Conservation (phyloP, 2,113 vertebrate species). For the Dendropsophus ebraccatus region DNA sequence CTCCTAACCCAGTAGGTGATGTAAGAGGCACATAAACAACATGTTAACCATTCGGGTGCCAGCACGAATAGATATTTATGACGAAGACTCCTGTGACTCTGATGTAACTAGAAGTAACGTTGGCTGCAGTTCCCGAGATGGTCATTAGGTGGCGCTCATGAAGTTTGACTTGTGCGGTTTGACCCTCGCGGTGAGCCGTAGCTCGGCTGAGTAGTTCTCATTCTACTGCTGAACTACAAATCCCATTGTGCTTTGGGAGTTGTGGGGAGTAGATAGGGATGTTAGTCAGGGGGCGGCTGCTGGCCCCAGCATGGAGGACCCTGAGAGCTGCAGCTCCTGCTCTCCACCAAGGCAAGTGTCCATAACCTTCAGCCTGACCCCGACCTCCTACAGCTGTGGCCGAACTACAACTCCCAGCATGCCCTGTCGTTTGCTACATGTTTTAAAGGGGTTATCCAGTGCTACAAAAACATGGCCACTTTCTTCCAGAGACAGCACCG, state of each 20-base stretch:
- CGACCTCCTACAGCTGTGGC: no score
- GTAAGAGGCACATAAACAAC: background rate
- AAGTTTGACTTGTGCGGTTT: background rate
- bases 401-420: no score
- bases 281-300: slow-evolving; percentile 5
- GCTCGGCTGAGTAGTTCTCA: background rate
- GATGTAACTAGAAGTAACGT: slow-evolving; percentile 5
- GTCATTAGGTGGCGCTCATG: background rate
- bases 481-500: no score
- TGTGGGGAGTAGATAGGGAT: background rate
- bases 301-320: slow-evolving; percentile 13
- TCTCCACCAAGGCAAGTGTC: slow-evolving; percentile 22
- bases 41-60: background rate
- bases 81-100: background rate
- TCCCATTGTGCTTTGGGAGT: background rate
- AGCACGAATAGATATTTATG: no score
- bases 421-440: no score
- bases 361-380: background rate
- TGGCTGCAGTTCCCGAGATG: background rate
- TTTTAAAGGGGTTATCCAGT: no score
- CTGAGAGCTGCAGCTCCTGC: slow-evolving; percentile 2
- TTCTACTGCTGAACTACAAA: background rate
- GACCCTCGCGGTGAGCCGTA: background rate
- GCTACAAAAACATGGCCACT: no score
- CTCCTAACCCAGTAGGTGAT: slow-evolving; percentile 6